Evolutionary conservation across 2,888 invertebrate species (phyloP), one percentile per base, ranked within the genome.

Genomic region (Drosophila neotestacea): DNA sequence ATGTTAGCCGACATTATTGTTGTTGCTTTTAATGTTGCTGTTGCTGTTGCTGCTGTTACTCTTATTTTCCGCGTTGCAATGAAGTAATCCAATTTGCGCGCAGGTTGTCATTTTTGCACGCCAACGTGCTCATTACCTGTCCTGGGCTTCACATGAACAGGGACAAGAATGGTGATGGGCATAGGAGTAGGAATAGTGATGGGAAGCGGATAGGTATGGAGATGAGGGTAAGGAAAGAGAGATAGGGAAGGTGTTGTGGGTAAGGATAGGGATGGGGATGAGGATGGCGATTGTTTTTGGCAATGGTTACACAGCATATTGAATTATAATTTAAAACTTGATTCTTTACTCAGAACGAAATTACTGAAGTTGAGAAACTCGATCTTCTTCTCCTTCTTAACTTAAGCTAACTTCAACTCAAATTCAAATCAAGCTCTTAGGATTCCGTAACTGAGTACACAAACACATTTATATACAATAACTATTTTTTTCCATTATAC

Each of bases 11-110:
- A 32, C 47, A 36, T 27, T 47, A 58, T 32, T 52, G 61, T 36
- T 48, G 46, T 27, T 30, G 42, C 28, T 39, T 36, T n/a, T 52
- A 58, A 11, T 52, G 56, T 28, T 50, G 61, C 13, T 52, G 54
- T 30, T 61, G 60, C 1, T 30, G 56, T 38, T 58, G 46, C 6
- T 67, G 55, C 22, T 63, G 32, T 36, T 54, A 56, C 62, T 70
- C 64, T 71, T 66, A 75, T 68, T 68, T 77, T 46, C 73, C 69
- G 78, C 75, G 50, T 63, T 64, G 77, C 70, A 88, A 88, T 85
- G 86, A 83, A 85, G 86, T 88, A 80, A 85, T 88, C 88, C 86
- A 85, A 88, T 84, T 84, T 84, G 88, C 60, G 74, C 69, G 32
- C 85, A 87, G 88, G 72, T 83, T 85, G 86, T 85, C 85, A 88